Evolutionary conservation across 2,888 invertebrate species (phyloP).

Genomic region (Odontomyia ornata): DNA sequence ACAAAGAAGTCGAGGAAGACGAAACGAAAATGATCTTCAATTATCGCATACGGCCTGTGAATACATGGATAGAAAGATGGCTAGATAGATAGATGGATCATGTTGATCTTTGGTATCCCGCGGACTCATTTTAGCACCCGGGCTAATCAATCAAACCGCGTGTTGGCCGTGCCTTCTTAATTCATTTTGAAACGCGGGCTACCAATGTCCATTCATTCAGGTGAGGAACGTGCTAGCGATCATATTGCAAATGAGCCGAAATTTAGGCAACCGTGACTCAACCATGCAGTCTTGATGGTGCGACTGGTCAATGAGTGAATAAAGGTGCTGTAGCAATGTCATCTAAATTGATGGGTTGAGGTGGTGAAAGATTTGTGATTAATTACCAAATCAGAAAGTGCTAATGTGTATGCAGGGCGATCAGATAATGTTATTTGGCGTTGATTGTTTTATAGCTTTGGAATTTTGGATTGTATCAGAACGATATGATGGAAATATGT

Average conservation of each 20-base stretch:
- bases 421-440: not conserved
- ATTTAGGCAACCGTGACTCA: constrained; percentile 10
- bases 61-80: constrained; percentile 27
- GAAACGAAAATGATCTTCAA: constrained; percentile 41
- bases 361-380: constrained; percentile 37
- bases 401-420: constrained; percentile 22
- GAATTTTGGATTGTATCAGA: too few relatives aligned
- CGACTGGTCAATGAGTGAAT: not conserved
- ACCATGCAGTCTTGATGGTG: not conserved
- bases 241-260: constrained; percentile 37
- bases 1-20: not conserved
- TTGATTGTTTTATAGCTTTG: too few relatives aligned
- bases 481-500: too few relatives aligned
- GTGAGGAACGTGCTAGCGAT: constrained; percentile 35
- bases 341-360: constrained; percentile 32
- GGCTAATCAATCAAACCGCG: constrained; percentile 40
- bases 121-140: constrained; percentile 31
- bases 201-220: constrained; percentile 13
- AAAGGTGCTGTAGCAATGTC: constrained; percentile 28
- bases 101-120: constrained; percentile 31
- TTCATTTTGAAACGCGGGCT: constrained; percentile 8
- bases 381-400: constrained; percentile 7
- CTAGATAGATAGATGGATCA: constrained; percentile 12
- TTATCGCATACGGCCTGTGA: constrained; percentile 34
- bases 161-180: constrained; percentile 26